Evolutionary conservation across 2,797 vertebrate genomes (phyloP).

Genomic region (Emydoidea blandingii): DNA sequence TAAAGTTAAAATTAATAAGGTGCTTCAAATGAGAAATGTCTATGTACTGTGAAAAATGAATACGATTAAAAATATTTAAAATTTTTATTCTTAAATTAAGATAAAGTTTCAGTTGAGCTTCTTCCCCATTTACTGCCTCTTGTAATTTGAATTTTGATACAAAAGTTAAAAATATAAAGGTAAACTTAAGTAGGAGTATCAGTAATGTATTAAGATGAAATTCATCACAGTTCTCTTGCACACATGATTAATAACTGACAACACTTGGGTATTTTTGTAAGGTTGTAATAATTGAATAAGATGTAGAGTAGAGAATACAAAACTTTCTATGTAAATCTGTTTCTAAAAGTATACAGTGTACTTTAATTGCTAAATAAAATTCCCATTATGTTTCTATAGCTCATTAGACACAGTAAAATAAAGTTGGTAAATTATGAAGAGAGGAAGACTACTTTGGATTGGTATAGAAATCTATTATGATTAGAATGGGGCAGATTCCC

Average conservation of each 20-base stretch:
- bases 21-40: not conserved
- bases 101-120: not conserved
- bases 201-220: not conserved
- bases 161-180: not conserved
- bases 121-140: not conserved
- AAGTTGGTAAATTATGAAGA: not conserved
- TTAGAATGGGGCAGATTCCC: not conserved
- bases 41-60: too few relatives aligned
- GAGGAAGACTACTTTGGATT: not conserved
- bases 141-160: not conserved
- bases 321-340: not conserved
- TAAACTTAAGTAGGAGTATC: not conserved
- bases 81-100: not conserved
- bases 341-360: not conserved
- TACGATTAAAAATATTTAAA: not conserved
- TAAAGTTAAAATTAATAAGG: not conserved
- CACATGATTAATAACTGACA: not conserved
- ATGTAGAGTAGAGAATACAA: not conserved
- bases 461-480: not conserved
- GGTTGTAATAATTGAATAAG: not conserved
- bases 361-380: not conserved
- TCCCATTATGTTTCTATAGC: not conserved
- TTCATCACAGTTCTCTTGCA: not conserved
- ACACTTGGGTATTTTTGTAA: not conserved
- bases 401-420: not conserved